These are phyloP conservation scores for Molanna angustata DNA, from an alignment of 2,888 invertebrate species.

Conservation along the genomic window DNA sequence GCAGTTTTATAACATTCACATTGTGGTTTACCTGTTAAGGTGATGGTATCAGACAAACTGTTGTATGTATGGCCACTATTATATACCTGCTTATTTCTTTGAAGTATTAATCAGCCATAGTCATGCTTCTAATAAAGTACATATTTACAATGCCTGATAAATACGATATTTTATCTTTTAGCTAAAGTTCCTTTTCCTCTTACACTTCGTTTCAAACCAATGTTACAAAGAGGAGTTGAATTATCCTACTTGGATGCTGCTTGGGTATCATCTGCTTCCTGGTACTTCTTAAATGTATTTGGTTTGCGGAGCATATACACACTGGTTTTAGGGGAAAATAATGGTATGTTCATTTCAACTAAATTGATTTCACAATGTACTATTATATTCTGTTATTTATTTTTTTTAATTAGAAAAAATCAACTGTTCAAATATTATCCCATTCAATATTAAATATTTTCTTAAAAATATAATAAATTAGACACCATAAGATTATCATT, in stretches of 20 bases:
- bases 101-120: too few relatives aligned
- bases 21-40: too few relatives aligned
- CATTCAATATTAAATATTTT: too few relatives aligned
- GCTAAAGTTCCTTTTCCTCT: slow-evolving; percentile 99
- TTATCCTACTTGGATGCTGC: slow-evolving; percentile 93
- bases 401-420: neutral
- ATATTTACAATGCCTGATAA: too few relatives aligned
- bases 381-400: neutral
- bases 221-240: slow-evolving; percentile 98
- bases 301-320: slow-evolving; percentile 97
- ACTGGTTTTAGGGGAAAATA: slow-evolving; percentile 95
- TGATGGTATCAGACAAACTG: too few relatives aligned
- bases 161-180: slow-evolving; percentile 43
- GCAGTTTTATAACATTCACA: too few relatives aligned
- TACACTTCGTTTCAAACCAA: slow-evolving; percentile 97
- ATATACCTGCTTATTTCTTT: too few relatives aligned
- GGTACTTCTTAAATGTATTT: slow-evolving; percentile 99
- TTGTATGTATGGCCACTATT: too few relatives aligned
- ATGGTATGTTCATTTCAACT: slow-evolving; percentile 55
- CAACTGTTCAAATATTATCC: too few relatives aligned
- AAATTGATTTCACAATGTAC: neutral
- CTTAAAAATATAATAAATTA: too few relatives aligned
- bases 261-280: slow-evolving; percentile 99
- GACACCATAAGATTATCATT: too few relatives aligned
- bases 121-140: too few relatives aligned